Conservation (phyloP, 2,888 invertebrate species). For the Drosophila buzzatii region DNA sequence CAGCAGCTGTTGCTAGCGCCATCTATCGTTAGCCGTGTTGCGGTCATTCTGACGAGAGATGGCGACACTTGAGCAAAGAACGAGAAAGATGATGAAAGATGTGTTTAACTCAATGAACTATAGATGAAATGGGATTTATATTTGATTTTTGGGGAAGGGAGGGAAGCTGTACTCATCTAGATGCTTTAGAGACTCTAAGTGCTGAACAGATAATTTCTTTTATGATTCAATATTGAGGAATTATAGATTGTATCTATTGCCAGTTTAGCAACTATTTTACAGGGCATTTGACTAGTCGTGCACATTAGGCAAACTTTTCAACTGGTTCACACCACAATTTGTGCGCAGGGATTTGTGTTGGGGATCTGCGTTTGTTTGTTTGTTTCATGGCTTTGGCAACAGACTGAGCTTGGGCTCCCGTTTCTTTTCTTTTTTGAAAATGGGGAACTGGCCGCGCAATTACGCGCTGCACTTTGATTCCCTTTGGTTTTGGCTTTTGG, state of each 20-base stretch:
- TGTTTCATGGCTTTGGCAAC: conserved; percentile 30
- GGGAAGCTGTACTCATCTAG: too few relatives aligned
- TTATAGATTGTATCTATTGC: too few relatives aligned
- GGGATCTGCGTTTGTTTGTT: conserved; percentile 51
- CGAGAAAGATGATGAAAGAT: too few relatives aligned
- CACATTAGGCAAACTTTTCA: conserved; percentile 7
- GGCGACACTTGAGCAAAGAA: conserved; percentile 23
- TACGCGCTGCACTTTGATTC: conserved; percentile 79
- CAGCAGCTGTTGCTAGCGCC: conserved; percentile 18
- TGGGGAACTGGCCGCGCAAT: conserved; percentile 65
- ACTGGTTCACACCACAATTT: conserved; percentile 77
- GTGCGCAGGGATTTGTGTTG: conserved; percentile 44
- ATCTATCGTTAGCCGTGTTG: conserved; percentile 27
- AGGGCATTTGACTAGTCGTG: conserved; percentile 25
- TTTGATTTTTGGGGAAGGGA: background rate
- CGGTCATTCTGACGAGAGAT: conserved; percentile 14
- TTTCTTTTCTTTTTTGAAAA: background rate
- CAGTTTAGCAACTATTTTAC: background rate
- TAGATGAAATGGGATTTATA: background rate
- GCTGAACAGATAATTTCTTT: too few relatives aligned
- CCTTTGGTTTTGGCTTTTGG: conserved; percentile 20
- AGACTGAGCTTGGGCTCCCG: conserved; percentile 37
- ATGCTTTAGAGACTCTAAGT: background rate
- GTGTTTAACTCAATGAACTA: background rate
- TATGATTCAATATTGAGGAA: too few relatives aligned